Evolutionary conservation across 2,888 invertebrate genomes (phyloP).

Genomic region (Habroteleia sp.): DNA sequence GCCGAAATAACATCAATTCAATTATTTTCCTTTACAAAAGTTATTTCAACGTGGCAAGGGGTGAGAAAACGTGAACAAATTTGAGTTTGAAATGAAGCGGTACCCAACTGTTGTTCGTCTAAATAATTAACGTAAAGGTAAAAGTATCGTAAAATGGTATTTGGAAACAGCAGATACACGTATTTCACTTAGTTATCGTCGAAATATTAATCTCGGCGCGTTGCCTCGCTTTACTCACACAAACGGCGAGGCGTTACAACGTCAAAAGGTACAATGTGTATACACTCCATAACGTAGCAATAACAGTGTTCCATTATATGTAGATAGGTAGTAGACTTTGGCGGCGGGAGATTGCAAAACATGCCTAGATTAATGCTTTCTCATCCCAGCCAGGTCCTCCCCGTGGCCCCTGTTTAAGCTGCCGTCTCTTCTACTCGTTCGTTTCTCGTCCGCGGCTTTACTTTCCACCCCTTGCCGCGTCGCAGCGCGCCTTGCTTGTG

Average conservation of each 20-base stretch:
- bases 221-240: slow-evolving; percentile 57
- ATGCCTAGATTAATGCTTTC: slow-evolving; percentile 81
- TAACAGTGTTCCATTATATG: slow-evolving; percentile 80
- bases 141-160: slow-evolving; percentile 47
- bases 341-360: slow-evolving; percentile 78
- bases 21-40: no score
- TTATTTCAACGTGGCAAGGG: no score
- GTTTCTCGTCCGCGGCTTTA: slow-evolving; percentile 52
- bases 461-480: slow-evolving; percentile 39
- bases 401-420: slow-evolving; percentile 64
- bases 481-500: slow-evolving; percentile 17
- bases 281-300: slow-evolving; percentile 78
- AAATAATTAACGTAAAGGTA: slow-evolving; percentile 47
- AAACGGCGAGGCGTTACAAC: slow-evolving; percentile 62
- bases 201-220: slow-evolving; percentile 77
- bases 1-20: no score
- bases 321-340: slow-evolving; percentile 71
- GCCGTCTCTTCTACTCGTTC: slow-evolving; percentile 54
- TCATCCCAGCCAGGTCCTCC: slow-evolving; percentile 72
- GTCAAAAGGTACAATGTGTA: slow-evolving; percentile 76
- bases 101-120: slow-evolving; percentile 38
- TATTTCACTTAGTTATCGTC: slow-evolving; percentile 72
- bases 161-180: slow-evolving; percentile 47
- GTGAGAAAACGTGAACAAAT: no score
- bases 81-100: not conserved